Evolutionary conservation across 2,113 vertebrate species (phyloP), one percentile per base, ranked within the genome.

Genomic region (Diadophis punctatus): DNA sequence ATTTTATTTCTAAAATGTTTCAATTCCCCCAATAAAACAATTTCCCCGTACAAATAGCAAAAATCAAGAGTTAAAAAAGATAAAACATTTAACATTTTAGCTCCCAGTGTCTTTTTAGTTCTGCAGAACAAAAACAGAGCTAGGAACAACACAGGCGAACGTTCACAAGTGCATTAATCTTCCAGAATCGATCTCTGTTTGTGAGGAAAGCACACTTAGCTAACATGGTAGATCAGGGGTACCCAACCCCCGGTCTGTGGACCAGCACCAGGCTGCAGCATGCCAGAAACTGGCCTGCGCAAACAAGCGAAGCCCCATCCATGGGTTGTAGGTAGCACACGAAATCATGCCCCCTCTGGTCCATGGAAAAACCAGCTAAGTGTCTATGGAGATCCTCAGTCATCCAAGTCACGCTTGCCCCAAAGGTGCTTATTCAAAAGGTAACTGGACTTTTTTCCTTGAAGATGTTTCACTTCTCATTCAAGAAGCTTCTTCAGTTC

Each of bases 191-290:
- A 46, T 8, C 27, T 4, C 12, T 48, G 22, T 18, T 22, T 43
- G 18, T 39, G 30, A 74, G 39, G 23, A 56, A 20, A 51, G 48
- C 10, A 14, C 6, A 20, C 30, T 55, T 52, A 80, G 68, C n/a
- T 39, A 20, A 39, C 16, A 39, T 8, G 2, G 2, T 80, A 80
- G 68, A 39, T 80, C 25, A 60, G 25, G 9, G 25, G 9, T 60
- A 25, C 3, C 9, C 25, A 60, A 30, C 3, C 3, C 9, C 1
- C 25, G 0, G 3, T 60, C 25, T 27, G 9, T 60, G 9, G 25
- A 60, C 9, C 3, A 0, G 25, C 25, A 60, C 8, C 0, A 3
- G 25, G 23, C 0, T 60, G 9, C 8, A 25, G 58, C 58, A 27
- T 60, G 25, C 25, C 9, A 60, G 25, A 60, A 60, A 60, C 9